These are phyloP conservation scores for Gisinianus flammeolus DNA, from an alignment of 2,888 invertebrate genomes.

Conservation along the genomic window DNA sequence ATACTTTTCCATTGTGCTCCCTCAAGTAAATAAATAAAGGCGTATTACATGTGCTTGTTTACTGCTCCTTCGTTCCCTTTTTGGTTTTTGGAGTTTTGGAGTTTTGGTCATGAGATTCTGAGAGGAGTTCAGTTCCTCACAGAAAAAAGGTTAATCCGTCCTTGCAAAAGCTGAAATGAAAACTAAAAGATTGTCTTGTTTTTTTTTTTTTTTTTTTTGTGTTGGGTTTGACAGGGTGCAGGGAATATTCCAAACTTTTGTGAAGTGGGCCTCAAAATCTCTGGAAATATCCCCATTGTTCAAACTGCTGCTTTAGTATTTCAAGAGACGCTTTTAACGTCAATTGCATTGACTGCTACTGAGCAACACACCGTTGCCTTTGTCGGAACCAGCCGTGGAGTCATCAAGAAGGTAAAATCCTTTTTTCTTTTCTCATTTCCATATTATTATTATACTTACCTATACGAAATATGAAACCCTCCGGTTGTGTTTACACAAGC, in stretches of 20 bases:
- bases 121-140: background rate
- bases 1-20: no score
- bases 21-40: no score
- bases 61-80: no score
- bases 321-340: constrained; percentile 79
- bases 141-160: constrained; percentile 8
- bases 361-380: constrained; percentile 93
- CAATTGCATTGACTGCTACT: constrained; percentile 84
- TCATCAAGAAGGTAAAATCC: constrained; percentile 76
- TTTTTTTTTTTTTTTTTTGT: constrained; percentile 8
- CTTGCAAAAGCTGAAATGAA: background rate
- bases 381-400: constrained; percentile 85
- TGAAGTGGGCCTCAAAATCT: constrained; percentile 89
- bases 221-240: constrained; percentile 68
- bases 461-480: background rate
- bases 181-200: constrained; percentile 7
- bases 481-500: background rate
- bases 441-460: background rate
- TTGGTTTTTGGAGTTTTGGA: no score
- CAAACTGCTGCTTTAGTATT: constrained; percentile 78
- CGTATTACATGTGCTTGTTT: no score
- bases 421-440: background rate
- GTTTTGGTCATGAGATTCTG: background rate
- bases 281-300: constrained; percentile 83
- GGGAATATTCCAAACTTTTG: constrained; percentile 92